These are phyloP conservation scores for Pyralis farinalis DNA, from an alignment of 2,888 invertebrate species.

Conservation along the genomic window DNA sequence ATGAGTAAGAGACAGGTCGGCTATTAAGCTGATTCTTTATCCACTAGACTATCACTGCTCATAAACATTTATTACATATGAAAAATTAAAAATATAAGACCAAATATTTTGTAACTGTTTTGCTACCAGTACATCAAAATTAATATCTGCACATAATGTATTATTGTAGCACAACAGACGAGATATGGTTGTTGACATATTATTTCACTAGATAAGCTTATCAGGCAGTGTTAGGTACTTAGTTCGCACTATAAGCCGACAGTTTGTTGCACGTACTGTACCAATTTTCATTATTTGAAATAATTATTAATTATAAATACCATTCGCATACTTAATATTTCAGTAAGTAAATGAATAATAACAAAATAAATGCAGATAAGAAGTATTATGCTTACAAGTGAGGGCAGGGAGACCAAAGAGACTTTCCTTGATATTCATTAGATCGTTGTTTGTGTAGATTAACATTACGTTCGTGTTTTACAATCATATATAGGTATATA, in stretches of 20 bases:
- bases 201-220: constrained; percentile 67
- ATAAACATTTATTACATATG: neutral
- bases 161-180: constrained; percentile 46
- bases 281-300: neutral
- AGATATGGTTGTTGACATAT: constrained; percentile 69
- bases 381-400: neutral
- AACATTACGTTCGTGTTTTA: too few species aligned
- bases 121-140: constrained; percentile 18
- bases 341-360: too few species aligned
- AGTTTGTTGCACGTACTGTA: constrained; percentile 12
- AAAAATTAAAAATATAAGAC: neutral
- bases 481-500: too few species aligned
- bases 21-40: too few species aligned
- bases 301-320: too few species aligned
- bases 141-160: constrained; percentile 21
- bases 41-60: too few species aligned
- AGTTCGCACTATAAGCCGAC: constrained; percentile 21
- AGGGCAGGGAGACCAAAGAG: constrained; percentile 2
- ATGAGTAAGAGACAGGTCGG: too few species aligned
- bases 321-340: too few species aligned
- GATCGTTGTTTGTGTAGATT: too few species aligned
- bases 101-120: constrained; percentile 4
- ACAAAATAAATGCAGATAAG: too few species aligned
- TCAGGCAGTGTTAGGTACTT: constrained; percentile 38
- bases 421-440: too few species aligned